Conservation (phyloP, 92 coral and sea anemone species). For the Hydrozoanthus gracilis region DNA sequence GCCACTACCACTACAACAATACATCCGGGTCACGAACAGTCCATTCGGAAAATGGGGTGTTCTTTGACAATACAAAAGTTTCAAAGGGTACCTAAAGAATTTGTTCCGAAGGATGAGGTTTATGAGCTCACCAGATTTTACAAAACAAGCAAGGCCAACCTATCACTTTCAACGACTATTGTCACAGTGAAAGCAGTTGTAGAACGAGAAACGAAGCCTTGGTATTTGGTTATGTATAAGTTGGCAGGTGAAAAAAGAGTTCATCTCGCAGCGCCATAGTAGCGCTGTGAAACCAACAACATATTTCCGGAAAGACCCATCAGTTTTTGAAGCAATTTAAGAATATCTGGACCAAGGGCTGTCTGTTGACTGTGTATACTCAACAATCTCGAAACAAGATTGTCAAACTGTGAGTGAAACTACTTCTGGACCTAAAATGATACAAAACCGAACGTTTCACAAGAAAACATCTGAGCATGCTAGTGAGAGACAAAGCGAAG, state of each 20-base stretch:
- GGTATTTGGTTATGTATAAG: conserved; percentile 57
- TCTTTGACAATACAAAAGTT: conserved; percentile 35
- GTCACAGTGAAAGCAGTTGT: conserved; percentile 44
- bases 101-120: conserved; percentile 52
- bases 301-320: conserved; percentile 65
- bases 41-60: conserved; percentile 45
- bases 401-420: conserved; percentile 66
- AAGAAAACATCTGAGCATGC: conserved; percentile 19
- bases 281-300: conserved; percentile 65
- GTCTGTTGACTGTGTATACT: conserved; percentile 60
- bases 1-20: conserved; percentile 22
- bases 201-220: conserved; percentile 57
- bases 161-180: conserved; percentile 54
- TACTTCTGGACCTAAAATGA: conserved; percentile 60
- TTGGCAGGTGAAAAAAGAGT: conserved; percentile 60
- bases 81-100: conserved; percentile 52
- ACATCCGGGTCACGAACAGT: conserved; percentile 48
- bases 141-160: conserved; percentile 53
- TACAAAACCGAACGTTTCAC: conserved; percentile 49
- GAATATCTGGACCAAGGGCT: conserved; percentile 55
- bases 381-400: conserved; percentile 40
- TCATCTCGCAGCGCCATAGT: conserved; percentile 65
- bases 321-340: conserved; percentile 53
- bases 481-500: conserved; percentile 42
- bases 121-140: conserved; percentile 30